A percentile compares a stretch with the other conserved stretches of the same genome.
Conservation (phyloP, 2,888 invertebrate species). For the Anoplius nigerrimus region DNA sequence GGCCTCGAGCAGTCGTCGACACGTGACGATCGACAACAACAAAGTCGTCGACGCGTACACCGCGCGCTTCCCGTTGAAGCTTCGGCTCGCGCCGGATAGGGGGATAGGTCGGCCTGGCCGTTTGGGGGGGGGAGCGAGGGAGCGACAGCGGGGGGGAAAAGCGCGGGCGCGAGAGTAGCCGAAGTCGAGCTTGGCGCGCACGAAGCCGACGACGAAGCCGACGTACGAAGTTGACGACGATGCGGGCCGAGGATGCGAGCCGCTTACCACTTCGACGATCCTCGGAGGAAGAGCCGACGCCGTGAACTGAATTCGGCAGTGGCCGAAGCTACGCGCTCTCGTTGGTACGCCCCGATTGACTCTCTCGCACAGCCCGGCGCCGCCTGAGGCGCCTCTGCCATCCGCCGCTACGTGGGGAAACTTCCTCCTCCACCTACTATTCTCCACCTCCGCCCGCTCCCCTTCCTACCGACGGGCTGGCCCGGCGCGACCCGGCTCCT, state of each 20-base stretch:
- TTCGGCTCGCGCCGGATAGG: too few relatives aligned
- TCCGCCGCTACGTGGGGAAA: slow-evolving; percentile 44
- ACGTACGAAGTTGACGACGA: slow-evolving; percentile 40
- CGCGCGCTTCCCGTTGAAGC: not conserved
- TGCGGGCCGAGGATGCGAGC: slow-evolving; percentile 23
- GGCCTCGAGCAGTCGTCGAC: too few relatives aligned
- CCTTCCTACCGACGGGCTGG: not conserved
- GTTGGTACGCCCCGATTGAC: slow-evolving; percentile 55
- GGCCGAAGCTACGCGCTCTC: slow-evolving; percentile 48
- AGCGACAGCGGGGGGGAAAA: too few relatives aligned
- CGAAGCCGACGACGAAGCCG: slow-evolving; percentile 18
- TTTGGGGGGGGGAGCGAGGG: not conserved
- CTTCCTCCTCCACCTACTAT: slow-evolving; percentile 20
- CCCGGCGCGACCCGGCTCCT: not conserved
- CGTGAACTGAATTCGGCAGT: slow-evolving; percentile 65
- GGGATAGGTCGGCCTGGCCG: too few relatives aligned
- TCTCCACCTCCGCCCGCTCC: not conserved
- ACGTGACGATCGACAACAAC: too few relatives aligned
- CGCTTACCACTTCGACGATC: slow-evolving; percentile 35
- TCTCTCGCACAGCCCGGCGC: slow-evolving; percentile 39
- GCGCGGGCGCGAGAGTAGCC: not conserved
- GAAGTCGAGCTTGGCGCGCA: slow-evolving; percentile 2
- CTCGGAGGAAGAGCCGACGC: slow-evolving; percentile 61
- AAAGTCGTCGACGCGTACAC: too few relatives aligned
- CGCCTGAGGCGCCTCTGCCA: slow-evolving; percentile 53